A percentile compares a stretch with the other conserved stretches of the same genome.
These are phyloP conservation scores for Hepsetus odoe DNA, from an alignment of 2,113 vertebrate genomes.

Conservation along the genomic window DNA sequence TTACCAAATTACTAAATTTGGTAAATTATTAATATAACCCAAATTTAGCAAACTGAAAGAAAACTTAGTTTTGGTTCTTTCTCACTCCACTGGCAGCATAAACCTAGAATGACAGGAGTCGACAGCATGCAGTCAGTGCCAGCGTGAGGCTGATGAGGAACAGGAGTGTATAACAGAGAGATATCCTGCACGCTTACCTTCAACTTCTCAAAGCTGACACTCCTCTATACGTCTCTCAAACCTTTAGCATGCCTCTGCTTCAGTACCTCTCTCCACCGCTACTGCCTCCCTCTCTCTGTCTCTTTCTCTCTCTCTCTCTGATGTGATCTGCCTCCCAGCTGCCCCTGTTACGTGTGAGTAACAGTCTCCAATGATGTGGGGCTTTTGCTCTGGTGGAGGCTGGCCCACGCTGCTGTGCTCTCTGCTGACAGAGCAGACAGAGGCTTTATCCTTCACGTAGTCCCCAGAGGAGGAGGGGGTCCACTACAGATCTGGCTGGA, in stretches of 20 bases:
- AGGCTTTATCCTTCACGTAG: slow-evolving; percentile 65
- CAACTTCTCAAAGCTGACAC: slow-evolving; percentile 19
- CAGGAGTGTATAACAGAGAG: background rate
- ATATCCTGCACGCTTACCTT: slow-evolving; percentile 62
- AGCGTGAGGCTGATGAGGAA: background rate
- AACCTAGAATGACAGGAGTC: background rate
- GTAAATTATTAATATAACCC: no score
- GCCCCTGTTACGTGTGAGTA: slow-evolving; percentile 47
- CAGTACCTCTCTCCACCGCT: slow-evolving; percentile 5
- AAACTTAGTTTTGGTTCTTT: background rate
- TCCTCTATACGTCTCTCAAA: slow-evolving; percentile 37
- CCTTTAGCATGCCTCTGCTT: slow-evolving; percentile 34
- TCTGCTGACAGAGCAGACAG: slow-evolving; percentile 61
- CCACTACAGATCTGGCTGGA: background rate
- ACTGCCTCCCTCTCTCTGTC: slow-evolving; percentile 6
- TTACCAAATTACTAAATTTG: no score
- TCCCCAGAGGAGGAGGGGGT: slow-evolving; percentile 67
- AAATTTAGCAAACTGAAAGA: no score
- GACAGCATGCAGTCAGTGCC: background rate
- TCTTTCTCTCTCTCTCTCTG: slow-evolving; percentile 6
- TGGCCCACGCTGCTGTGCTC: slow-evolving; percentile 64
- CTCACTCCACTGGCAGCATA: background rate
- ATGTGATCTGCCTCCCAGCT: slow-evolving; percentile 26
- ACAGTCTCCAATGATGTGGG: slow-evolving; percentile 56
- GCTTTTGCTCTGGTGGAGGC: slow-evolving; percentile 56